Conservation (phyloP, 2,888 invertebrate species). For the Sthenelais limicola region DNA sequence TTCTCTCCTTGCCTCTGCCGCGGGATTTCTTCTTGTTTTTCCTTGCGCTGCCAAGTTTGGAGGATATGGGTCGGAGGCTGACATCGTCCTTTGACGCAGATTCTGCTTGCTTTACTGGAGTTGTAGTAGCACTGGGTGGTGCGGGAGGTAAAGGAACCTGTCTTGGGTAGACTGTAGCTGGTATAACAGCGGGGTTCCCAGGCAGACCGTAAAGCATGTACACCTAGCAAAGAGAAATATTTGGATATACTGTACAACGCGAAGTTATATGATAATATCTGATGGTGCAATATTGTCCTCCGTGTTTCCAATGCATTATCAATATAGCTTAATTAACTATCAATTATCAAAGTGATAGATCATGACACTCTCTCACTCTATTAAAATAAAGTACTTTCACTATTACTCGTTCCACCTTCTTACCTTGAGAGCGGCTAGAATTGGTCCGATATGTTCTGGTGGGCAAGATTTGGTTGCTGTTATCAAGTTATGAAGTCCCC, state of each 20-base stretch:
- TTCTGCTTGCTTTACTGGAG: constrained; percentile 10
- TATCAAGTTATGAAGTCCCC: constrained; percentile 65
- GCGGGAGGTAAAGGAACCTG: constrained; percentile 55
- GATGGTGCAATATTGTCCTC: too few relatives aligned
- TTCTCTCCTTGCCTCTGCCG: constrained; percentile 40
- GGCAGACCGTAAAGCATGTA: constrained; percentile 67
- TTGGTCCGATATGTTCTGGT: constrained; percentile 57
- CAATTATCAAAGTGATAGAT: too few relatives aligned
- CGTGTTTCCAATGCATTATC: too few relatives aligned
- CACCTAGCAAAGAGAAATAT: constrained; percentile 54
- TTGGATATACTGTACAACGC: not conserved
- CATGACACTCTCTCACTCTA: too few relatives aligned
- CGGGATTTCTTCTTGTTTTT: constrained; percentile 36
- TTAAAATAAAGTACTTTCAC: not conserved
- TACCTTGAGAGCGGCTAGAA: constrained; percentile 68
- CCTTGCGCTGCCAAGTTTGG: not conserved
- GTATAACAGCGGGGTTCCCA: constrained; percentile 55
- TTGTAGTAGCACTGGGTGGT: constrained; percentile 44
- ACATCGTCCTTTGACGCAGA: not conserved
- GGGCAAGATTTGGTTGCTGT: constrained; percentile 60
- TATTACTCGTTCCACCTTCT: constrained; percentile 18
- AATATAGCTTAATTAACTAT: too few relatives aligned
- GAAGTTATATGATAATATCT: too few relatives aligned
- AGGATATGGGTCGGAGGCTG: not conserved
- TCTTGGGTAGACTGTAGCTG: constrained; percentile 62